These are phyloP conservation scores for Mythimna vitellina DNA, from an alignment of 2,888 invertebrate genomes.

Conservation along the genomic window DNA sequence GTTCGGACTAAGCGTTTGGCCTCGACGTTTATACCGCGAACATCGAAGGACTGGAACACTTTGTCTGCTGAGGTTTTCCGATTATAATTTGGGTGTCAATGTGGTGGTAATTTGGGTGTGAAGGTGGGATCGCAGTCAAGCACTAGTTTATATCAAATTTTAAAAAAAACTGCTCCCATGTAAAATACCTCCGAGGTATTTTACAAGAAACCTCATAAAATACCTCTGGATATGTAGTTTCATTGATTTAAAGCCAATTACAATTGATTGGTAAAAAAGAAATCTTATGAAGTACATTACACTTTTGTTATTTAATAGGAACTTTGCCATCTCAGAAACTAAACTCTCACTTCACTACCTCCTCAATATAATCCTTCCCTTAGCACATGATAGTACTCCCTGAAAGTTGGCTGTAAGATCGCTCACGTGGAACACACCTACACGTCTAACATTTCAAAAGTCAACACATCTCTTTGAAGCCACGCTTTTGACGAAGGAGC, in stretches of 20 bases:
- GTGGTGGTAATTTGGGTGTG: too few species aligned
- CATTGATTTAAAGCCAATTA: neutral
- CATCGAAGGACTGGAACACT: too few species aligned
- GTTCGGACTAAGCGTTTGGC: too few species aligned
- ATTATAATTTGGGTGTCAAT: too few species aligned
- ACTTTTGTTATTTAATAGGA: neutral
- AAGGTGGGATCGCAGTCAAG: too few species aligned
- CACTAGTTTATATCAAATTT: too few species aligned
- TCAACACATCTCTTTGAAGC: constrained; percentile 76
- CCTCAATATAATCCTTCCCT: constrained; percentile 12
- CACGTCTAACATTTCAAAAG: constrained; percentile 72
- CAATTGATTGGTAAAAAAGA: neutral
- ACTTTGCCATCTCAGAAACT: neutral
- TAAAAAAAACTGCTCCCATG: too few species aligned
- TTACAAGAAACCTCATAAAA: too few species aligned
- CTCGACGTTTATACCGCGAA: too few species aligned
- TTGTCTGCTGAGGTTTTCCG: too few species aligned
- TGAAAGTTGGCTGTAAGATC: constrained; percentile 43
- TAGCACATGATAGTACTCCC: constrained; percentile 15
- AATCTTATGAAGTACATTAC: neutral
- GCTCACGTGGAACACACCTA: constrained; percentile 52
- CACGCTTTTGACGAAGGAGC: constrained; percentile 72
- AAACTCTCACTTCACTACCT: neutral
- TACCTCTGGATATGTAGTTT: neutral
- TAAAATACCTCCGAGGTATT: too few species aligned